phyloP scores from a whole-genome alignment of 1,140 invertebrate species.

The Platorchestia sp. region DNA sequence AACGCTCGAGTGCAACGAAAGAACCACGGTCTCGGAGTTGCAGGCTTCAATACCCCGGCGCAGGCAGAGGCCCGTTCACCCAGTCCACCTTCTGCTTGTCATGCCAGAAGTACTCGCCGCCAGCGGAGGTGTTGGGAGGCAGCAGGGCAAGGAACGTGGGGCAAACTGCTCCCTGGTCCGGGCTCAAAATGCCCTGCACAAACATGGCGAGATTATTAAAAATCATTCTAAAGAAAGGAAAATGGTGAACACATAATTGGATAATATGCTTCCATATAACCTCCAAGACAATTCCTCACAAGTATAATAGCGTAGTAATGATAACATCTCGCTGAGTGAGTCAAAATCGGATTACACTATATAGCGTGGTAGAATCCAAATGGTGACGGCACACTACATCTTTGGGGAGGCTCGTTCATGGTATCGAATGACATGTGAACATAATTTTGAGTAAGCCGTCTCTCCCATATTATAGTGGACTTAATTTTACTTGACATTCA shows the following conservation, averaged over 20 bases:
- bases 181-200: neutral
- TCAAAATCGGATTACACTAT: too few species aligned
- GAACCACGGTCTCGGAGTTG: neutral
- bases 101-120: conserved; percentile 73
- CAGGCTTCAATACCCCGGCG: neutral
- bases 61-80: conserved; percentile 46
- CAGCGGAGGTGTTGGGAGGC: conserved; percentile 69
- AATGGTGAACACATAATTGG: too few species aligned
- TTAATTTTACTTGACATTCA: too few species aligned
- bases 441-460: too few species aligned
- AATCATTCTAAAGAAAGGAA: too few species aligned
- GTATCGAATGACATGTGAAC: too few species aligned
- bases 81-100: conserved; percentile 70
- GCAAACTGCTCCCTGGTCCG: conserved; percentile 74
- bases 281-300: neutral
- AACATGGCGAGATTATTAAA: neutral
- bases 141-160: conserved; percentile 73
- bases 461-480: too few species aligned
- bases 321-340: too few species aligned
- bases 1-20: neutral
- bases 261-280: neutral
- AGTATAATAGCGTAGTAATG: neutral
- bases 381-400: too few species aligned
- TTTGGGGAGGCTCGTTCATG: too few species aligned
- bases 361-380: too few species aligned